phyloP scores from a whole-genome alignment of 2,888 invertebrate genomes.

The Aporophyla lueneburgensis region DNA sequence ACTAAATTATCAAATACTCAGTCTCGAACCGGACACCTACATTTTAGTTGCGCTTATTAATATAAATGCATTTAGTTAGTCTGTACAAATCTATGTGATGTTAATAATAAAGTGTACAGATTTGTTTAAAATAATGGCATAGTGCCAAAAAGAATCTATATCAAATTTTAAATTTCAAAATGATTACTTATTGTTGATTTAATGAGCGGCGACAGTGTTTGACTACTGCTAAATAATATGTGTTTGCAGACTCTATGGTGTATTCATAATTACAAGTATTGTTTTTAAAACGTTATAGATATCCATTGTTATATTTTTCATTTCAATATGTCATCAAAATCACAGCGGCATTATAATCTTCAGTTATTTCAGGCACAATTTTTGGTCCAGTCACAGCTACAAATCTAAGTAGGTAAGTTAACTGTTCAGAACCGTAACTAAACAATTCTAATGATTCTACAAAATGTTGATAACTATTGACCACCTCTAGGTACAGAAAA shows the following conservation, averaged over 20 bases:
- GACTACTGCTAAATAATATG: background rate
- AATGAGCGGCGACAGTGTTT: conserved; percentile 23
- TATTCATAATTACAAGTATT: background rate
- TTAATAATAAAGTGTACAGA: conserved; percentile 48
- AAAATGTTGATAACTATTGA: background rate
- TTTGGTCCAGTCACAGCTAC: too few species aligned
- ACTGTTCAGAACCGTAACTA: background rate
- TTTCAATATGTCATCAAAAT: conserved; percentile 9
- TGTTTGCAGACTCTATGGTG: background rate
- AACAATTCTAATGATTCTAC: background rate
- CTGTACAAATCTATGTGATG: conserved; percentile 58
- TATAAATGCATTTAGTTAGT: conserved; percentile 44
- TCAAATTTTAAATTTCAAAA: conserved; percentile 13
- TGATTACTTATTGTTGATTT: conserved; percentile 16
- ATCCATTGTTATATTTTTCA: background rate
- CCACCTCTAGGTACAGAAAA: background rate
- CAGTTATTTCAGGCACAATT: background rate
- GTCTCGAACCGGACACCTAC: background rate
- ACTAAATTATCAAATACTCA: conserved; percentile 30
- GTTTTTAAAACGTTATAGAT: background rate
- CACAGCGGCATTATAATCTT: conserved; percentile 2
- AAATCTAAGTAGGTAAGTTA: conserved; percentile 25
- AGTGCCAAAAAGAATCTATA: conserved; percentile 55
- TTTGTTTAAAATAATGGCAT: conserved; percentile 42
- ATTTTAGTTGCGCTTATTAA: conserved; percentile 20